Conservation (phyloP, 2,113 vertebrate genomes). For the Neotoma lepida region DNA sequence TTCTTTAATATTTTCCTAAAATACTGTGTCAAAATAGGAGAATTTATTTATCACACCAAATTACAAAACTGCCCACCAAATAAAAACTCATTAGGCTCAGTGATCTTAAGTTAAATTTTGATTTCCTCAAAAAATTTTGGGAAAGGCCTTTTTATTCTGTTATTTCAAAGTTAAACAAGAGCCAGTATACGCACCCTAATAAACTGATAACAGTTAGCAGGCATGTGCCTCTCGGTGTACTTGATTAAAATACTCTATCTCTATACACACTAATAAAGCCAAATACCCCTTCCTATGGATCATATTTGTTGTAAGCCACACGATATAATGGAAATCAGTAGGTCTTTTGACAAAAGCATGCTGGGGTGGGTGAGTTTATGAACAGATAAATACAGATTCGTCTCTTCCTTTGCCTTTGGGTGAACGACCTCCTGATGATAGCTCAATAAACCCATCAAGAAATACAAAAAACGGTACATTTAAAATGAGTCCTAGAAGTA, state of each 20-base stretch:
- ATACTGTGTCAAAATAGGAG: not conserved
- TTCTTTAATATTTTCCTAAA: constrained; percentile 45
- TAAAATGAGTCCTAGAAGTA: constrained; percentile 46
- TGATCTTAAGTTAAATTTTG: constrained; percentile 63
- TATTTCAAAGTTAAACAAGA: constrained; percentile 53
- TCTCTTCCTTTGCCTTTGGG: constrained; percentile 11
- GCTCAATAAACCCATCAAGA: constrained; percentile 25
- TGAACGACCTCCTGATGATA: constrained; percentile 23
- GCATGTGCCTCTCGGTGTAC: not conserved
- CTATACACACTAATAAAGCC: not conserved
- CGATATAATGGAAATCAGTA: constrained; percentile 42
- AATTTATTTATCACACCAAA: constrained; percentile 25
- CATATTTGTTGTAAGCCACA: constrained; percentile 49
- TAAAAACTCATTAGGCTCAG: constrained; percentile 34
- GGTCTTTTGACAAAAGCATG: constrained; percentile 46
- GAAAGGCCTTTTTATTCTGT: not conserved
- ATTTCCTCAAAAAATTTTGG: constrained; percentile 20
- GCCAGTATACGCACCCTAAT: not conserved
- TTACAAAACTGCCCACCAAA: not conserved
- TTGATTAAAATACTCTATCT: constrained; percentile 12
- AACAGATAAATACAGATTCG: constrained; percentile 42
- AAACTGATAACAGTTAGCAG: not conserved
- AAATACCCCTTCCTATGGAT: not conserved
- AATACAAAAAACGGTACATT: constrained; percentile 10
- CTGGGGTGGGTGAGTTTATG: constrained; percentile 41